These are phyloP conservation scores for Lithodes maja DNA, from an alignment of 2,888 invertebrate species.

Conservation along the genomic window DNA sequence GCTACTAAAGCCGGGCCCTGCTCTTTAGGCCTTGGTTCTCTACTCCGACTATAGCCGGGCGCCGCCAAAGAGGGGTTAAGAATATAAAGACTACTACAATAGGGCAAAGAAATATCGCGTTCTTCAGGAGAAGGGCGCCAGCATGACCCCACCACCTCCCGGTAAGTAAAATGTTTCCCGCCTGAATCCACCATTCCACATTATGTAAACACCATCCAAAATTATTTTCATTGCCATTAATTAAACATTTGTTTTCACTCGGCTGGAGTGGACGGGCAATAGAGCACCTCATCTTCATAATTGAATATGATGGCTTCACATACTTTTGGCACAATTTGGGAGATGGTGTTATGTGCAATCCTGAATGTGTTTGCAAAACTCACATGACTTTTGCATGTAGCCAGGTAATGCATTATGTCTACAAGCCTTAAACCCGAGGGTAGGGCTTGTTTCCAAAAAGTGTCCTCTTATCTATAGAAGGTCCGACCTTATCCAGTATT, in stretches of 20 bases:
- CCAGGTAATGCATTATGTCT: background rate
- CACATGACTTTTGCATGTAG: background rate
- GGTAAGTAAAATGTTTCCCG: too few species aligned
- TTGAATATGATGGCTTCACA: constrained; percentile 6
- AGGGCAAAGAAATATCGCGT: too few species aligned
- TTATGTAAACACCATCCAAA: too few species aligned
- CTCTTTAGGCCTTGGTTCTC: too few species aligned
- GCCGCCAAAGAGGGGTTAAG: too few species aligned
- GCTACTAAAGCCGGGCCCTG: too few species aligned
- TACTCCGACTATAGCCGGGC: too few species aligned
- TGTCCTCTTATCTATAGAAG: background rate
- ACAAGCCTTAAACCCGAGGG: background rate
- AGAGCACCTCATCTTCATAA: constrained; percentile 2
- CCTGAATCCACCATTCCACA: too few species aligned
- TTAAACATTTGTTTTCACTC: background rate
- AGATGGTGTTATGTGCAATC: constrained; percentile 4
- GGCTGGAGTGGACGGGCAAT: constrained; percentile 1
- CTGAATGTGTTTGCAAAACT: background rate
- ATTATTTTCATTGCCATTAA: too few species aligned
- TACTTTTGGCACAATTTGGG: background rate
- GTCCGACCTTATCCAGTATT: background rate
- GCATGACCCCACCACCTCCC: too few species aligned
- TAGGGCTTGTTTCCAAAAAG: background rate
- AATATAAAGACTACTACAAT: too few species aligned
- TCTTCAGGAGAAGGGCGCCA: too few species aligned